These are phyloP conservation scores for Threskiornis aethiopicus DNA, from an alignment of 2,797 vertebrate genomes.

Conservation along the genomic window DNA sequence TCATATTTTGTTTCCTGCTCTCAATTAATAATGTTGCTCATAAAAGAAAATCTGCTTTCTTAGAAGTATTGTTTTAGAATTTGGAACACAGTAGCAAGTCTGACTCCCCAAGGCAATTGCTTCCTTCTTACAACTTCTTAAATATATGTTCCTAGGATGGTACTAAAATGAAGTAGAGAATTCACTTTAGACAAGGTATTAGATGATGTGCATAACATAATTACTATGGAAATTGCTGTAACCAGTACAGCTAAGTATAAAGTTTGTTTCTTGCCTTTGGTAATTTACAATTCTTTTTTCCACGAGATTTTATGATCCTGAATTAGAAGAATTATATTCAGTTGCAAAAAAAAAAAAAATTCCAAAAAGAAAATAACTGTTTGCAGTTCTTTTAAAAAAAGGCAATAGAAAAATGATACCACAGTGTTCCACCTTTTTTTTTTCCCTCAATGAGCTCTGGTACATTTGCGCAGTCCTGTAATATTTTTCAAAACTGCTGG, in stretches of 20 bases:
- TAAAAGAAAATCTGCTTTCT: not conserved
- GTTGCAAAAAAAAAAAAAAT: not conserved
- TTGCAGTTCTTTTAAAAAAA: not conserved
- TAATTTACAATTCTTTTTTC: not conserved
- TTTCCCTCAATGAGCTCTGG: not conserved
- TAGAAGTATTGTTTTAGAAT: not conserved
- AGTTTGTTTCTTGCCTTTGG: not conserved
- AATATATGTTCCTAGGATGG: not conserved
- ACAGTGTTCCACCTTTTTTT: not conserved
- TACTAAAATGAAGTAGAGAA: not conserved
- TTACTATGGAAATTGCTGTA: slow-evolving; percentile 34
- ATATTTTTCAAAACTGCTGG: not conserved
- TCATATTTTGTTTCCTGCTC: not conserved
- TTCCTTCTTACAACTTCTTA: slow-evolving; percentile 3
- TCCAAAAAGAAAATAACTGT: not conserved
- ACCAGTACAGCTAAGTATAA: not conserved
- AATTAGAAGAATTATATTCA: slow-evolving; percentile 12
- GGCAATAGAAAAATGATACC: not conserved
- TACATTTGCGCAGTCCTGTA: not conserved
- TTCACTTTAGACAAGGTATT: slow-evolving; percentile 19
- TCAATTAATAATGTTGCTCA: slow-evolving; percentile 1
- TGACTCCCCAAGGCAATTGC: not conserved
- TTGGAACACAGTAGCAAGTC: not conserved
- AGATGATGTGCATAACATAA: not conserved
- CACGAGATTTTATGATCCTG: not conserved